Conservation (phyloP, 2,888 invertebrate genomes). For the Entomobrya multifasciata region DNA sequence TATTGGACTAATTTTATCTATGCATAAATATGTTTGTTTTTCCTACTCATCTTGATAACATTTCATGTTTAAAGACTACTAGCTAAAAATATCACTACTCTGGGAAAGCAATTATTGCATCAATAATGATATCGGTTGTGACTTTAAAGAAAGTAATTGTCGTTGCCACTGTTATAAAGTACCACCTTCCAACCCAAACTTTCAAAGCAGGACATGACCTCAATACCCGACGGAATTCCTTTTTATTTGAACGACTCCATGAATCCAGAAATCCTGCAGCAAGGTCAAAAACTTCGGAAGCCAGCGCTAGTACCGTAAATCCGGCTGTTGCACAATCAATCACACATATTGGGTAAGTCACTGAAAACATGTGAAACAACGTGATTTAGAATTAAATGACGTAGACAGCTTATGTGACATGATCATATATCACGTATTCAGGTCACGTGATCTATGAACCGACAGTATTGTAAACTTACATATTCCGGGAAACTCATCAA, state of each 20-base stretch:
- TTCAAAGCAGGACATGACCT: constrained; percentile 51
- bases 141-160: constrained; percentile 59
- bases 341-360: constrained; percentile 67
- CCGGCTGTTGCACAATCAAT: constrained; percentile 26
- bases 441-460: too few relatives aligned
- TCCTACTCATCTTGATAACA: too few relatives aligned
- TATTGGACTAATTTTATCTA: too few relatives aligned
- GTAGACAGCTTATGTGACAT: too few relatives aligned
- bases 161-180: constrained; percentile 53
- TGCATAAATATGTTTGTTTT: too few relatives aligned
- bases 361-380: too few relatives aligned
- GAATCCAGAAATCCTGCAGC: constrained; percentile 44
- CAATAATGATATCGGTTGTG: constrained; percentile 52
- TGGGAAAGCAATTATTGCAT: constrained; percentile 67
- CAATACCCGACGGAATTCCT: constrained; percentile 42
- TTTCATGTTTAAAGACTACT: too few relatives aligned
- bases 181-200: constrained; percentile 45
- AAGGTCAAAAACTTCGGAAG: constrained; percentile 54
- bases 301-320: constrained; percentile 26
- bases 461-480: too few relatives aligned
- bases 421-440: too few relatives aligned
- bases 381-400: too few relatives aligned
- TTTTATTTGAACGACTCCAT: constrained; percentile 51
- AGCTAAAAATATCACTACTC: too few relatives aligned
- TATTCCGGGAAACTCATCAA: constrained; percentile 73